Percentiles rank a stretch among this genome's conserved stretches.
phyloP scores from a whole-genome alignment of 2,113 vertebrate species.

The Sclerurus mexicanus region DNA sequence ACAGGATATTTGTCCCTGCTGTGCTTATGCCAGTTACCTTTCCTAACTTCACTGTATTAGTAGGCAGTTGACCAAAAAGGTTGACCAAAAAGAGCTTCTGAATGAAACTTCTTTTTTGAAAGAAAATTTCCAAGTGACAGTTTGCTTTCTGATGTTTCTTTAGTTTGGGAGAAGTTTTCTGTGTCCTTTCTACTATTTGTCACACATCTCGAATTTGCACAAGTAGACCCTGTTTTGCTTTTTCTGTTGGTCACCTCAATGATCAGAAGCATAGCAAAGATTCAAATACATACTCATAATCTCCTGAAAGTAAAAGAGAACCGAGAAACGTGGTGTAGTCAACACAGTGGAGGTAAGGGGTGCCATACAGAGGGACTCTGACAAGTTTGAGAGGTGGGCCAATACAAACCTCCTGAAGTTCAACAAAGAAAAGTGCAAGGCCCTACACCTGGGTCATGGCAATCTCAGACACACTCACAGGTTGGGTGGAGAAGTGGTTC shows the following conservation, averaged over 20 bases:
- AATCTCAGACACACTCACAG: neutral
- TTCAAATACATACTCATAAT: neutral
- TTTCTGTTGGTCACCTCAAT: neutral
- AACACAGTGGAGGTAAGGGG: neutral
- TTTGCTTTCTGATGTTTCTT: neutral
- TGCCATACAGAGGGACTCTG: rapidly evolving
- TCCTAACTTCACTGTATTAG: neutral
- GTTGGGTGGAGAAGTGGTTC: neutral
- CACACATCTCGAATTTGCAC: neutral
- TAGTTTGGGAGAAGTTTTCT: neutral
- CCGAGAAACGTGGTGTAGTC: neutral
- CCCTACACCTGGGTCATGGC: neutral
- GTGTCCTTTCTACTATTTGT: neutral
- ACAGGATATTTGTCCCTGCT: neutral
- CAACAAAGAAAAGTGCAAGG: neutral
- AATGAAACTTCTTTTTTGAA: neutral
- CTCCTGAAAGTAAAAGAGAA: neutral
- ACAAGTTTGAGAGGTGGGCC: neutral
- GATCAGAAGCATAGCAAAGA: neutral
- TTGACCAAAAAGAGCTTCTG: neutral
- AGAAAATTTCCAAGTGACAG: neutral
- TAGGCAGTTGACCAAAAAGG: too few relatives aligned
- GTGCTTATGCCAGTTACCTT: neutral
- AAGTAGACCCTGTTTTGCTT: neutral
- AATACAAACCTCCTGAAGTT: neutral